Conservation (phyloP, 2,888 invertebrate genomes). For the Drosophila mayaguana region DNA sequence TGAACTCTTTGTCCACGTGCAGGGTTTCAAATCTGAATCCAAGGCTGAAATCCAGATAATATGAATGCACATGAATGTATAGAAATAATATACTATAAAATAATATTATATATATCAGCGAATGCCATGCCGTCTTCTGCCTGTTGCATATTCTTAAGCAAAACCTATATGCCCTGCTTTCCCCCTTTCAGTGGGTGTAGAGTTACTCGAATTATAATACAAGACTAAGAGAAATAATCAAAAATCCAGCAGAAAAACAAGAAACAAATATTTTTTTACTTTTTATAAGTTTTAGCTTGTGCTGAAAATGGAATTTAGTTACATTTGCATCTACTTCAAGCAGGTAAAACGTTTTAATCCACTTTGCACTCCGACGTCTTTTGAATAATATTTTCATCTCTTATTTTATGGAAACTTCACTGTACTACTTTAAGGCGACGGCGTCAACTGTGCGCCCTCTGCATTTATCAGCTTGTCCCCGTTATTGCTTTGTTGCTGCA, state of each 20-base stretch:
- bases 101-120: too few relatives aligned
- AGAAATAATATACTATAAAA: too few relatives aligned
- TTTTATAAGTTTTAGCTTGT: background rate
- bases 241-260: background rate
- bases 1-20: too few relatives aligned
- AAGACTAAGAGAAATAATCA: background rate
- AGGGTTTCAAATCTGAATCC: too few relatives aligned
- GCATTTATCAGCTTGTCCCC: constrained; percentile 40
- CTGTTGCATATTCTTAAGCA: too few relatives aligned
- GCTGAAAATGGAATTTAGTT: background rate
- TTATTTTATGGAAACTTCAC: background rate
- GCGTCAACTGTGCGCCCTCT: constrained; percentile 4
- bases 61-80: too few relatives aligned
- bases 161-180: too few relatives aligned
- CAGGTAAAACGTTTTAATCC: background rate
- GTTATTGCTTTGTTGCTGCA: constrained; percentile 26
- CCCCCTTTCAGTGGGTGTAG: background rate
- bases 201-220: background rate
- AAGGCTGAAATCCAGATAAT: too few relatives aligned
- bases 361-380: background rate
- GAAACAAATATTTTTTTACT: background rate
- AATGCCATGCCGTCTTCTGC: too few relatives aligned
- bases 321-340: background rate
- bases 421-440: constrained; percentile 18
- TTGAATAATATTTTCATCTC: background rate